phyloP scores from a whole-genome alignment of 2,797 vertebrate genomes.

The Macrochelys suwanniensis region DNA sequence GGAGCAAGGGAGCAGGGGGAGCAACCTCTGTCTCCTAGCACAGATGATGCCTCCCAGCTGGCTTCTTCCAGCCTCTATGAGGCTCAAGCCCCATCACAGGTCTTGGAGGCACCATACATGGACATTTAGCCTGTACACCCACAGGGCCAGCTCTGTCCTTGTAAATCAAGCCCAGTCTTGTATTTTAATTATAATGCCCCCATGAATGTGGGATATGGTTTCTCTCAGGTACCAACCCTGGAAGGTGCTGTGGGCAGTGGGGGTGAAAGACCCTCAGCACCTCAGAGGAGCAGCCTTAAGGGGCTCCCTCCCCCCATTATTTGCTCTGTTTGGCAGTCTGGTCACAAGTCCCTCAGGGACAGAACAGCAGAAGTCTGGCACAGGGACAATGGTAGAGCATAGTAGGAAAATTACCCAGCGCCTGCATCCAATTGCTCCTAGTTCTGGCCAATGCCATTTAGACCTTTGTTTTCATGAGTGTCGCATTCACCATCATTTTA shows the following conservation, averaged over 20 bases:
- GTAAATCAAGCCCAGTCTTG: background rate
- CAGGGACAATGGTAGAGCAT: background rate
- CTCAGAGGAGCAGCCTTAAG: background rate
- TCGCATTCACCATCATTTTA: slow-evolving; percentile 37
- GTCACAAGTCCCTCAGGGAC: background rate
- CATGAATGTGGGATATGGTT: background rate
- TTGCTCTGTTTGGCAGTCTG: background rate
- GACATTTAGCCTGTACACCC: background rate
- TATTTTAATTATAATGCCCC: background rate
- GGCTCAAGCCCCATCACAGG: background rate
- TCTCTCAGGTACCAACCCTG: background rate
- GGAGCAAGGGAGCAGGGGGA: background rate
- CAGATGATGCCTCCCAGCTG: fast-evolving
- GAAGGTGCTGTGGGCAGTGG: background rate
- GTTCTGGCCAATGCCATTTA: background rate
- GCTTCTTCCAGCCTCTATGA: background rate
- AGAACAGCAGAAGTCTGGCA: background rate
- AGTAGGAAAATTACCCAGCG: background rate
- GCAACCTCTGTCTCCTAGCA: background rate
- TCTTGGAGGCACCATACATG: fast-evolving
- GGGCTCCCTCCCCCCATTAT: background rate
- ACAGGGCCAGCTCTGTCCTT: background rate
- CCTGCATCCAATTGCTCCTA: background rate
- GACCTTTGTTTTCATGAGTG: background rate
- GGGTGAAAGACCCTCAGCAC: background rate